Base-by-base conservation (phyloP, 2,888 invertebrate genomes). In the Nemapogon koenigi region DNA sequence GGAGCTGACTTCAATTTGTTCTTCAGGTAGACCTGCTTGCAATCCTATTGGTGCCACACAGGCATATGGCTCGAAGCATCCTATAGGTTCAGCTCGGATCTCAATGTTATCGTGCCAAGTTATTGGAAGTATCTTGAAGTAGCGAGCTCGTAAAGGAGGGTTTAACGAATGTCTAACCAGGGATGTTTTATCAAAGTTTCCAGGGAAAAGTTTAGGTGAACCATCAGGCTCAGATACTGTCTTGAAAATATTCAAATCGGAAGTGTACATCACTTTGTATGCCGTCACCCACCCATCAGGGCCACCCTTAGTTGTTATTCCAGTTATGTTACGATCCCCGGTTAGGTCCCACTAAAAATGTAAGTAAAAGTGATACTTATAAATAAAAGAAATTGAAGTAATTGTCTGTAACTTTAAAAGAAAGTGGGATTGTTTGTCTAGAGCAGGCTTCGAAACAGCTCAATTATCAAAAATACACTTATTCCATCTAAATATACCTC, bases 21-120 rank as follows among this genome's bases (percentile, higher is more conserved):
- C 75, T 11, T 86, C 67, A 2, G 82, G 69, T 52, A 91, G 71
- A 10, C 83, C 83, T 26, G 83, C 83, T 4, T 82, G 83, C 16
- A 92, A 55, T 2, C 93, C 93, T 80, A 94, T 86, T 0, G 83
- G 78, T 45, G 91, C 90, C 3, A 78, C 73, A 52, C 93, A 93
- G 41, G 84, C 63, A n/a, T n/a, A 36, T 2, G 29, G 28, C 8
- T 27, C 31, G 49, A 75, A 88, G 51, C 90, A 91, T 7, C 90
- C 90, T 13, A 83, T 59, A 2, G 89, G 71, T 51, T 90, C 89
- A 1, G 84, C 58, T 39, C 85, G 75, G 52, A 90, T 58, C 40
- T 85, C 85, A 29, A 90, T 86, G 42, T 81, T 81, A n/a, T 81
- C 62, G 29, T 84, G 75, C 88, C 88, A 90, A 43, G 83, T 83